These are phyloP conservation scores for Zaprionus bogoriensis DNA, from an alignment of 2,888 invertebrate species.

Conservation along the genomic window DNA sequence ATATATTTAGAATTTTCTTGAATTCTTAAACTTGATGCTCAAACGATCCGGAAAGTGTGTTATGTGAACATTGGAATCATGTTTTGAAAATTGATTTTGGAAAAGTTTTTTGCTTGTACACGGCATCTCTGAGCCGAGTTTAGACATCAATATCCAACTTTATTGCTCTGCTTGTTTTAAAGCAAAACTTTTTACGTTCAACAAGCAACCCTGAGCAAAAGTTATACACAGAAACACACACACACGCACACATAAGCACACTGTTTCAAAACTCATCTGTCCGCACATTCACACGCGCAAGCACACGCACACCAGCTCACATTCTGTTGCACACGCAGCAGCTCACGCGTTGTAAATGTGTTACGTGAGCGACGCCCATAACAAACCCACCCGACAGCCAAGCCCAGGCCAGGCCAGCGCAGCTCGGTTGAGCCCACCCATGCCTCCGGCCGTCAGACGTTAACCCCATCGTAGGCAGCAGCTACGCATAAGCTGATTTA, in stretches of 20 bases:
- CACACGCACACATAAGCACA: not conserved
- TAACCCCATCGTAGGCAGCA: conserved; percentile 6
- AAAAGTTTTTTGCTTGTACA: not conserved
- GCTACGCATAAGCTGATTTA: conserved; percentile 50
- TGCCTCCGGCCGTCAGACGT: not conserved
- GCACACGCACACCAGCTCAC: conserved; percentile 22
- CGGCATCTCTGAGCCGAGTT: conserved; percentile 3
- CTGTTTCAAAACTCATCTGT: conserved; percentile 53
- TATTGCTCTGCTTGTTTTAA: conserved; percentile 35
- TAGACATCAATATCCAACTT: not conserved
- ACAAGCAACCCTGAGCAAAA: conserved; percentile 53
- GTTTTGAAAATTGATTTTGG: not conserved
- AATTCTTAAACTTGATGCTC: no score
- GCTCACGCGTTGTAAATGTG: conserved; percentile 74
- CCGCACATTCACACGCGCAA: conserved; percentile 23
- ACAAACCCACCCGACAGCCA: not conserved
- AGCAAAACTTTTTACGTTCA: conserved; percentile 31
- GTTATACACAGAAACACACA: conserved; percentile 21
- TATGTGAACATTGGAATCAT: no score
- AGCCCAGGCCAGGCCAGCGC: no score
- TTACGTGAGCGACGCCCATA: conserved; percentile 55
- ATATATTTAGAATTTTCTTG: no score
- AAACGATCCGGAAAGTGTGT: no score
- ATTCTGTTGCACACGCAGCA: conserved; percentile 23
- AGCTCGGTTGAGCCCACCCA: not conserved